Evolutionary conservation across 2,113 vertebrate species (phyloP).

Genomic region (Lethenteron reissneri): DNA sequence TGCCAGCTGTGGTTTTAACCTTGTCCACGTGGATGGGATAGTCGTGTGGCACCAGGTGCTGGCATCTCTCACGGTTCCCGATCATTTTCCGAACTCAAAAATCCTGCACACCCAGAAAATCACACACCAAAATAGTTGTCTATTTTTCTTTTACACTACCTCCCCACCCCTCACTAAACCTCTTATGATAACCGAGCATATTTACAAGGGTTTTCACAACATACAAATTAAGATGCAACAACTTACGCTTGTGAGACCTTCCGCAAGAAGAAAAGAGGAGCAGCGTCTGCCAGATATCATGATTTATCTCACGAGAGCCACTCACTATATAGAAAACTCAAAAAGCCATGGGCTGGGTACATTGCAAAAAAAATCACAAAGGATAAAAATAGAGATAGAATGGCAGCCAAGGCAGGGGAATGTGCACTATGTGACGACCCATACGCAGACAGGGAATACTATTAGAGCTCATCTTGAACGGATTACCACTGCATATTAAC

Average conservation of each 20-base stretch:
- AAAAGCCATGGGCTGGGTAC: too few species aligned
- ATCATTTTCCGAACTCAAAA: conserved; percentile 86
- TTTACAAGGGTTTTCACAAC: neutral
- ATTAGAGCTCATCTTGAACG: too few species aligned
- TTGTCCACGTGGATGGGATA: conserved; percentile 75
- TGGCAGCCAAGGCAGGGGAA: too few species aligned
- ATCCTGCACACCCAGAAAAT: conserved; percentile 28
- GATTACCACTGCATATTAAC: too few species aligned
- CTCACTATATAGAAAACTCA: too few species aligned
- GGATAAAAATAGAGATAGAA: too few species aligned
- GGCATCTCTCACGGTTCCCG: conserved; percentile 70
- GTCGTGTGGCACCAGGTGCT: conserved; percentile 53
- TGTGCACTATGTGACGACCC: too few species aligned
- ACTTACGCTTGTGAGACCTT: neutral
- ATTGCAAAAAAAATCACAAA: too few species aligned
- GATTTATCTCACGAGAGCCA: too few species aligned
- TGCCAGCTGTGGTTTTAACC: conserved; percentile 23
- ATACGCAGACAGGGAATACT: too few species aligned
- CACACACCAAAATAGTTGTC: neutral
- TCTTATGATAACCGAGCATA: neutral
- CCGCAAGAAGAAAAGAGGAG: too few species aligned
- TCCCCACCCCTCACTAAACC: neutral
- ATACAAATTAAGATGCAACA: neutral
- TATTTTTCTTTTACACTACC: neutral
- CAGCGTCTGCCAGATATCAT: too few species aligned